Percentiles rank a stretch among this genome's conserved stretches.
Evolutionary conservation across 2,888 invertebrate species (phyloP).

Genomic region (Synanthedon myopaeformis): DNA sequence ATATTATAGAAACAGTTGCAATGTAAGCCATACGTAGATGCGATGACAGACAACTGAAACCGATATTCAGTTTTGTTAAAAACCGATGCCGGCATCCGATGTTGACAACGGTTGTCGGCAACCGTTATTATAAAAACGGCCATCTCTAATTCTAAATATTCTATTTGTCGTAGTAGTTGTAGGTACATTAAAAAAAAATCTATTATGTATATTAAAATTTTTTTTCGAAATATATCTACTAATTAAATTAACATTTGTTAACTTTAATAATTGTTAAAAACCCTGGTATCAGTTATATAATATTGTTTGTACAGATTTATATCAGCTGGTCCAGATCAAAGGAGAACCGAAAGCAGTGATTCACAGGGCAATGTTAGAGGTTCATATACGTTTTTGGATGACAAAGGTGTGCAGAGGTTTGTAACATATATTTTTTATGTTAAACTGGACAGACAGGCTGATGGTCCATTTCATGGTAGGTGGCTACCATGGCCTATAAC

Average conservation of each 20-base stretch:
- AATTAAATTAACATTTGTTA: background rate
- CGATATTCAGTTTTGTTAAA: background rate
- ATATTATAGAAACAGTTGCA: background rate
- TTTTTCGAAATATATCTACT: no score
- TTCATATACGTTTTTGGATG: constrained; percentile 82
- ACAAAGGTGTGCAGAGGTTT: constrained; percentile 79
- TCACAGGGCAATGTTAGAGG: constrained; percentile 79
- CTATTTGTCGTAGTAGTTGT: background rate
- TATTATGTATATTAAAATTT: no score
- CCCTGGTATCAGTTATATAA: background rate
- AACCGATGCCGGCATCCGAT: no score
- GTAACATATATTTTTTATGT: constrained; percentile 53
- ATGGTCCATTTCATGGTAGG: background rate
- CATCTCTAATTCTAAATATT: background rate
- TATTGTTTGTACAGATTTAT: constrained; percentile 66
- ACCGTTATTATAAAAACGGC: no score
- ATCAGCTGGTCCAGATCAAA: constrained; percentile 81
- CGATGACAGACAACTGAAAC: background rate
- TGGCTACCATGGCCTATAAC: no score
- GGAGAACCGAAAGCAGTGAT: constrained; percentile 79
- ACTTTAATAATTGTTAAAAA: no score
- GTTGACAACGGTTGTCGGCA: no score
- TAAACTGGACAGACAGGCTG: constrained; percentile 81
- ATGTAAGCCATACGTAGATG: background rate
- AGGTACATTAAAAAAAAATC: no score